These are phyloP conservation scores for Aphidoletes aphidimyza DNA, from an alignment of 2,888 invertebrate species.

Conservation along the genomic window DNA sequence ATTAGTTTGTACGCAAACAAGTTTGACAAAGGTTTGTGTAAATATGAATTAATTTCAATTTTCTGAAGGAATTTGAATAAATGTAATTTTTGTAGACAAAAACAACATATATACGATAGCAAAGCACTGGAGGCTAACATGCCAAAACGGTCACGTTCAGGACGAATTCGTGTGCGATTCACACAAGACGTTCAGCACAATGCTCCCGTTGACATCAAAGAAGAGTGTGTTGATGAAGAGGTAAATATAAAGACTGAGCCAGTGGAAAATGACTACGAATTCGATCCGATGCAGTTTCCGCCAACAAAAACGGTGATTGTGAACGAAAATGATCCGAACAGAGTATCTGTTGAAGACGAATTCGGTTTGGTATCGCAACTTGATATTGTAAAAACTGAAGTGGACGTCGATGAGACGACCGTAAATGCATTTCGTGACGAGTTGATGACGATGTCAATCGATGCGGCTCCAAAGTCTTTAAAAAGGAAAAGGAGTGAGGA, in stretches of 20 bases:
- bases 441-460: background rate
- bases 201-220: background rate
- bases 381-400: slow-evolving; percentile 23
- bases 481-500: background rate
- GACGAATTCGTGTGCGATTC: background rate
- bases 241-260: background rate
- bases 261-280: background rate
- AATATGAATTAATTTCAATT: too few species aligned
- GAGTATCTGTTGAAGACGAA: background rate
- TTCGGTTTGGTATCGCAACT: slow-evolving; percentile 5
- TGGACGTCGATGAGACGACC: background rate
- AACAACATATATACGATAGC: too few species aligned
- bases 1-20: too few species aligned
- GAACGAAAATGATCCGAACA: background rate
- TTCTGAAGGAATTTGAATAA: too few species aligned
- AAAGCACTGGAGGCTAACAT: too few species aligned
- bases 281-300: background rate
- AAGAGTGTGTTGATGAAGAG: background rate
- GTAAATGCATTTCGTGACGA: background rate
- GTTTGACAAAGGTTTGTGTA: too few species aligned
- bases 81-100: too few species aligned
- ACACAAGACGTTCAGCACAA: background rate
- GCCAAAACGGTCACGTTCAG: too few species aligned
- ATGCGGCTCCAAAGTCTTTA: background rate
- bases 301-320: background rate